Conservation (phyloP, 2,888 invertebrate genomes). For the Drosophila peninsularis region DNA sequence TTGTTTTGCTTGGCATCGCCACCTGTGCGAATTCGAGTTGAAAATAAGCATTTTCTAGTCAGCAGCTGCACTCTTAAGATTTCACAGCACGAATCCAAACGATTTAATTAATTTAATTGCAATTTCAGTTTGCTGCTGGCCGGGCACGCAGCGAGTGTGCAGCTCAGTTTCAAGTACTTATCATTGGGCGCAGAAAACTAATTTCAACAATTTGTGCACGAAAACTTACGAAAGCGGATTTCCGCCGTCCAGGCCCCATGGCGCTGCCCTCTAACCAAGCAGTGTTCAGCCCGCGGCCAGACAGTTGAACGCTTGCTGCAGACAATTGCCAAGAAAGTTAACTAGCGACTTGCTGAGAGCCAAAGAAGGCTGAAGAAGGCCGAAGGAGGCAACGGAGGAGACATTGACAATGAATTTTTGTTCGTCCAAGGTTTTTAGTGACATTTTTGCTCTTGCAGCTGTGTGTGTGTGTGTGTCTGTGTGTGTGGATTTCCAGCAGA, state of each 20-base stretch:
- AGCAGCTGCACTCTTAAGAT: slow-evolving; percentile 37
- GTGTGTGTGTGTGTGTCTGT: slow-evolving; percentile 9
- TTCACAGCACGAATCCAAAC: slow-evolving; percentile 42
- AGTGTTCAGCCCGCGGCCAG: slow-evolving; percentile 27
- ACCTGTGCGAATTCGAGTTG: slow-evolving; percentile 23
- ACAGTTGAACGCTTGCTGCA: slow-evolving; percentile 60
- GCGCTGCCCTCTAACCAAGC: not conserved
- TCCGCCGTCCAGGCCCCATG: slow-evolving; percentile 42
- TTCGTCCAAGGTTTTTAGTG: slow-evolving; percentile 43
- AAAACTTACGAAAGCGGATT: slow-evolving; percentile 74
- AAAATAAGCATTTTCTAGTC: not conserved
- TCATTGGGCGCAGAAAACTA: slow-evolving; percentile 75
- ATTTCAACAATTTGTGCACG: slow-evolving; percentile 78
- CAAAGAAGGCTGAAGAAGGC: not conserved
- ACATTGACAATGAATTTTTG: slow-evolving; percentile 67
- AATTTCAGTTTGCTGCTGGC: slow-evolving; percentile 44
- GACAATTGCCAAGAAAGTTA: slow-evolving; percentile 75
- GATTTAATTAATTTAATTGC: slow-evolving; percentile 78
- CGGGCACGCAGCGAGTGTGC: slow-evolving; percentile 27
- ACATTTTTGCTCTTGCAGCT: slow-evolving; percentile 45
- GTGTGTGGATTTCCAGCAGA: slow-evolving; percentile 42
- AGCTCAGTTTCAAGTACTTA: slow-evolving; percentile 73
- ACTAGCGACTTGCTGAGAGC: slow-evolving; percentile 46
- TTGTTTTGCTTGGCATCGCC: not conserved
- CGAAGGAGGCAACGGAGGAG: slow-evolving; percentile 4